Conservation (phyloP, 2,888 invertebrate species). For the Ophonus ardosiacus region DNA sequence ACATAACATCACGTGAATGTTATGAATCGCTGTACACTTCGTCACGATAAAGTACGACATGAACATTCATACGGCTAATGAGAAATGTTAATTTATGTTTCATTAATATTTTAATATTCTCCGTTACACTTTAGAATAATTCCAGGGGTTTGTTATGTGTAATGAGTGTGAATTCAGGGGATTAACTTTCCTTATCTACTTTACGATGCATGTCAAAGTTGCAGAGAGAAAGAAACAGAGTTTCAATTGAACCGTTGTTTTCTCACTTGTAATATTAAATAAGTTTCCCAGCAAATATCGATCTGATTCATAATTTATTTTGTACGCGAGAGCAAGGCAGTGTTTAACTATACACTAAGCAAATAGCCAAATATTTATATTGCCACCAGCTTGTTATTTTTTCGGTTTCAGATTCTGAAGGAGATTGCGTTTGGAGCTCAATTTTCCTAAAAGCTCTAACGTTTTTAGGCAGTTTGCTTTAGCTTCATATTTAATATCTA, state of each 20-base stretch:
- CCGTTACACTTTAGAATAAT: slow-evolving; percentile 39
- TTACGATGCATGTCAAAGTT: slow-evolving; percentile 30
- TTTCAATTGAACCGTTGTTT: slow-evolving; percentile 27
- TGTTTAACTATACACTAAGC: slow-evolving; percentile 7
- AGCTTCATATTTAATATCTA: not conserved
- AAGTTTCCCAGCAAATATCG: slow-evolving; percentile 36
- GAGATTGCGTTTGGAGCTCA: not conserved
- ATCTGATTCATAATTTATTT: slow-evolving; percentile 46
- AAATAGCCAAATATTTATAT: slow-evolving; percentile 35
- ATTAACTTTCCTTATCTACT: slow-evolving; percentile 41
- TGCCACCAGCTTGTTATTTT: slow-evolving; percentile 12
- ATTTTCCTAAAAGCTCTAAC: not conserved
- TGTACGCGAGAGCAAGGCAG: not conserved
- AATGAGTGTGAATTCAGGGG: slow-evolving; percentile 12
- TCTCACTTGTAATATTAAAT: slow-evolving; percentile 35
- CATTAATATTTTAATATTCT: slow-evolving; percentile 58
- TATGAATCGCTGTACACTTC: slow-evolving; percentile 36
- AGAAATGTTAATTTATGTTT: slow-evolving; percentile 61
- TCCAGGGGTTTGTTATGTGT: slow-evolving; percentile 24
- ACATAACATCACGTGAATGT: slow-evolving; percentile 13
- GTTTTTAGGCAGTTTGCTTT: not conserved
- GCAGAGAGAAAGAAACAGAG: not conserved
- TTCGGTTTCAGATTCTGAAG: not conserved
- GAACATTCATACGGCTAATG: slow-evolving; percentile 59
- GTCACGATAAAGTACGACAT: slow-evolving; percentile 55